Conservation (phyloP, 2,888 invertebrate species). For the Idaea biselata region DNA sequence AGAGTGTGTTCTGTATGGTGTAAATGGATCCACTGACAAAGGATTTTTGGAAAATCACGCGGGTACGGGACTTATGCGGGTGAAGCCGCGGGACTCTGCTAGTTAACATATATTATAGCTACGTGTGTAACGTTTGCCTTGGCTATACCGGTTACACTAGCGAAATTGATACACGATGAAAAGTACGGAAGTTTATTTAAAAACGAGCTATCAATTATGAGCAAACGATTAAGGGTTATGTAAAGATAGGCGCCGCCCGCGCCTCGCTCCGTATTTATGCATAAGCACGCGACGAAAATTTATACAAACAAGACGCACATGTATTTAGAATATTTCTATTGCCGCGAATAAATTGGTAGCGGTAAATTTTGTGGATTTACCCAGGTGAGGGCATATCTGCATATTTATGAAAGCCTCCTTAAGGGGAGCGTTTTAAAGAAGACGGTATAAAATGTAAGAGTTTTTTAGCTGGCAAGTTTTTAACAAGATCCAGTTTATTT, state of each 20-base stretch:
- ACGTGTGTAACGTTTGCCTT: too few species aligned
- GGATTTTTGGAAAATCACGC: too few species aligned
- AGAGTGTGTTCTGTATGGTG: too few species aligned
- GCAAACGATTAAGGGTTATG: constrained; percentile 13
- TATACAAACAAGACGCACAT: constrained; percentile 33
- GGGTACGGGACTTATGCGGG: too few species aligned
- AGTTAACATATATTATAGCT: too few species aligned
- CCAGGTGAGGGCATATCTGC: constrained; percentile 79
- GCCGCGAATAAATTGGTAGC: constrained; percentile 68
- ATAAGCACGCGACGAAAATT: constrained; percentile 52
- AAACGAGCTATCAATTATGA: not conserved
- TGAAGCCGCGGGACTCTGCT: too few species aligned
- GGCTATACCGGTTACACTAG: not conserved
- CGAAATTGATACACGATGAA: constrained; percentile 1
- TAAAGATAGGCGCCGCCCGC: not conserved
- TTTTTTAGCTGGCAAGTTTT: constrained; percentile 70
- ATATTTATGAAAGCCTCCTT: constrained; percentile 76
- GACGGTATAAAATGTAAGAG: constrained; percentile 62
- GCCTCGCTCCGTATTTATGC: constrained; percentile 51
- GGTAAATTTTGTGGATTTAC: constrained; percentile 74
- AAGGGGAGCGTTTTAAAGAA: constrained; percentile 73
- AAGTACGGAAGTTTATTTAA: not conserved
- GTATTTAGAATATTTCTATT: constrained; percentile 78
- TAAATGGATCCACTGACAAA: too few species aligned
- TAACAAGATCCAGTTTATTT: constrained; percentile 79